Percentiles rank a stretch among this genome's conserved stretches.
Evolutionary conservation across 2,113 vertebrate genomes (phyloP).

Genomic region (Pseudonaja textilis): DNA sequence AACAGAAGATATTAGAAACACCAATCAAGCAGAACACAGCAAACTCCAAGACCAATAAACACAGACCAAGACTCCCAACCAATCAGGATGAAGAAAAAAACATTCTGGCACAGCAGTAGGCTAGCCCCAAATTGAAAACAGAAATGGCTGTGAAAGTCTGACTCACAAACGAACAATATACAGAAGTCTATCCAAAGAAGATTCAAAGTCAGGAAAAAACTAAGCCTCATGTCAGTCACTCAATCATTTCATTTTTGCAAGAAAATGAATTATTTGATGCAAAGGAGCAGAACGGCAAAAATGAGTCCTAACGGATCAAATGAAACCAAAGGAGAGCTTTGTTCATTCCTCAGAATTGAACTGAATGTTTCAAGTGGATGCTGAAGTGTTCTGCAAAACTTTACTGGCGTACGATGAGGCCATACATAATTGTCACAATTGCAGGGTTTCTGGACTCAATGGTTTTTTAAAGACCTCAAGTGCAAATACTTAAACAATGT

Average conservation of each 20-base stretch:
- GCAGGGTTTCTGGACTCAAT: not conserved
- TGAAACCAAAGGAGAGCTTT: not conserved
- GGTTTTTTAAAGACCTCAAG: not conserved
- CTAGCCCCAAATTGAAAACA: too few relatives aligned
- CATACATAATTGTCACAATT: not conserved
- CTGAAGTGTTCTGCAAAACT: not conserved
- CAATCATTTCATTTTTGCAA: conserved; percentile 22
- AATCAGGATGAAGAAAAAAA: too few relatives aligned
- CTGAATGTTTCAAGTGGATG: not conserved
- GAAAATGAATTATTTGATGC: conserved; percentile 22
- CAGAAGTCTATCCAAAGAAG: not conserved
- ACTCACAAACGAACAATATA: too few relatives aligned
- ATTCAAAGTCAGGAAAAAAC: not conserved
- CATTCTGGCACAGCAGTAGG: too few relatives aligned
- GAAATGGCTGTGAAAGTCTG: too few relatives aligned
- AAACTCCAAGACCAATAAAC: too few relatives aligned
- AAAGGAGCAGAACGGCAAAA: not conserved
- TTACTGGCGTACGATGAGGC: not conserved
- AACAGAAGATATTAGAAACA: too few relatives aligned
- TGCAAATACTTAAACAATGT: not conserved
- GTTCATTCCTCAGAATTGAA: conserved; percentile 7
- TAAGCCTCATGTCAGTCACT: not conserved
- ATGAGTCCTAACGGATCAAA: conserved; percentile 15
- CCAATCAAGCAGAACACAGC: too few relatives aligned
- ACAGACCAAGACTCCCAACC: too few relatives aligned